Conservation (phyloP, 2,113 vertebrate genomes). For the Jaculus jaculus region DNA sequence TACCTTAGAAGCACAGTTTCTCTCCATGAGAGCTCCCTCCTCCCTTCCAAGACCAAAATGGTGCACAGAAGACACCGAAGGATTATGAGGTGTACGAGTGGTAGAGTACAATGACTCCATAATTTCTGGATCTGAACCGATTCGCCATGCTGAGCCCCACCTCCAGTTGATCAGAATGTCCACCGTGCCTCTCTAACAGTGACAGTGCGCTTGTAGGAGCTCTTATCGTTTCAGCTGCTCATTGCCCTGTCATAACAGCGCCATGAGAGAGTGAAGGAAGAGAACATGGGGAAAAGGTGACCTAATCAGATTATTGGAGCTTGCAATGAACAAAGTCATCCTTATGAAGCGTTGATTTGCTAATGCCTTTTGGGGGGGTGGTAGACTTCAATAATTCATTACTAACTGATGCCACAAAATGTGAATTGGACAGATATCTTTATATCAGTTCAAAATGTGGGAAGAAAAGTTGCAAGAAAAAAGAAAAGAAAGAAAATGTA, state of each 20-base stretch:
- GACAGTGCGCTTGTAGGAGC: background rate
- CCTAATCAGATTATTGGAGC: background rate
- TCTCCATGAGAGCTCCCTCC: too few relatives aligned
- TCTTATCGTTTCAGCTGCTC: accelerated
- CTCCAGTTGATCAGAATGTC: background rate
- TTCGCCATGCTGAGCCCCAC: too few relatives aligned
- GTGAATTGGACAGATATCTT: background rate
- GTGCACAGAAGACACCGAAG: background rate
- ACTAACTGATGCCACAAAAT: background rate
- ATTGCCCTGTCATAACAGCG: background rate
- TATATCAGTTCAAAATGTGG: too few relatives aligned
- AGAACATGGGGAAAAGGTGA: background rate
- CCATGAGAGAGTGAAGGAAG: background rate
- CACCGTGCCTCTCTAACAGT: background rate
- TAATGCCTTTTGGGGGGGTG: too few relatives aligned
- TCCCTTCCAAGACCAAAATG: background rate
- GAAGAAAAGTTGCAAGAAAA: background rate
- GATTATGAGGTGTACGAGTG: background rate
- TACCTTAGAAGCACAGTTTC: background rate
- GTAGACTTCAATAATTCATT: background rate
- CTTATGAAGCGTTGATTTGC: background rate
- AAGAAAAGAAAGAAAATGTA: too few relatives aligned
- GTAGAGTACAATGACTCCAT: accelerated
- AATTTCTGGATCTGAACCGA: background rate
- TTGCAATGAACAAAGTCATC: background rate